Percentiles rank a stretch among this genome's conserved stretches.
Evolutionary conservation across 1,140 invertebrate genomes (phyloP).

Genomic region (Rhopalosiphum padi): DNA sequence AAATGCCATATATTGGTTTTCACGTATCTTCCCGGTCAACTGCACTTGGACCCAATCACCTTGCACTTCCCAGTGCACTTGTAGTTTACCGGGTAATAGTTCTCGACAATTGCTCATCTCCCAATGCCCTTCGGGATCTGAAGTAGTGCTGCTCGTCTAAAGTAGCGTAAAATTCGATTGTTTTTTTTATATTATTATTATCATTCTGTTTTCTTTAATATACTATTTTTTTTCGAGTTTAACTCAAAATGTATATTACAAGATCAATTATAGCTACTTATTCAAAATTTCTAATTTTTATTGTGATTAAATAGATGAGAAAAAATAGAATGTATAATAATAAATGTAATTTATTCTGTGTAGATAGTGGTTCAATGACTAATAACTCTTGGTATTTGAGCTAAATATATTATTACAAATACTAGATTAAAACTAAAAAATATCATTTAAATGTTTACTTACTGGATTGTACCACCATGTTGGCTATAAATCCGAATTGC

Average conservation of each 20-base stretch:
- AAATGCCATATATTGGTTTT: constrained; percentile 88
- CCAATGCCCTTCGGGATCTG: constrained; percentile 66
- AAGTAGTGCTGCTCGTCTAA: constrained; percentile 76
- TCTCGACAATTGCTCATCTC: constrained; percentile 77
- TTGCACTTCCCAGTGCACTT: constrained; percentile 81
- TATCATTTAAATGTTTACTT: constrained; percentile 66
- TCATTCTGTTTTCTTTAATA: neutral
- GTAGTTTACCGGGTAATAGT: constrained; percentile 77
- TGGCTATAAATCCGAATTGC: constrained; percentile 68
- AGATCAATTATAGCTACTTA: neutral
- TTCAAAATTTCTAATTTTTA: neutral
- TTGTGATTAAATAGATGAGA: neutral
- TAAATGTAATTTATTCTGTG: neutral
- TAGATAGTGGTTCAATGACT: neutral
- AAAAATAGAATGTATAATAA: neutral
- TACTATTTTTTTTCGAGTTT: neutral
- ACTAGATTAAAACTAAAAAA: neutral
- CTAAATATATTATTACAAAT: neutral
- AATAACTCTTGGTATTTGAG: neutral
- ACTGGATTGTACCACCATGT: constrained; percentile 90
- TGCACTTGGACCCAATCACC: constrained; percentile 78
- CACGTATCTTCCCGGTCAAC: constrained; percentile 76
- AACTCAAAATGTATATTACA: neutral
- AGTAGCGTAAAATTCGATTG: neutral
- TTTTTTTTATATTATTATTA: neutral